Evolutionary conservation across 2,888 invertebrate species (phyloP), one percentile per base, ranked within the genome.

Genomic region (Azorinus chamasolen): DNA sequence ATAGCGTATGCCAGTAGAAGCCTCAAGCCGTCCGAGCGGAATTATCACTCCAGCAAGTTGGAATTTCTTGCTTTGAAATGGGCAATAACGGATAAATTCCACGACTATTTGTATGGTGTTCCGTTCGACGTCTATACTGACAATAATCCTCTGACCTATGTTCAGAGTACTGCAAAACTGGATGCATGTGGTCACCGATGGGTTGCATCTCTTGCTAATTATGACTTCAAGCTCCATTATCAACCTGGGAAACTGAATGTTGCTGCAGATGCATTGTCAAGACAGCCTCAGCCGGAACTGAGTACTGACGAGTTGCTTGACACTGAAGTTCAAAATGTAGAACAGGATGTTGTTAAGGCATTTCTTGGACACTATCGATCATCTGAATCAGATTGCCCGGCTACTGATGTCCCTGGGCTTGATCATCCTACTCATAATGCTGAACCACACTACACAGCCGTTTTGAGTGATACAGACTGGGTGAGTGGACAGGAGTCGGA

Each of bases 1-100:
- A 70, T 76, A 16, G 75, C 75, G 0, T 70, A 76, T 20, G 61
- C 65, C 54, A 70, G 64, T 37, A 64, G 65, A 27, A 22, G 65
- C 5, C 51, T 76, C 55, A 76, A 54, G n/a, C 3, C 4, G 1
- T 57, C 58, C 39, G 75, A 75, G 41, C 10, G 46, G 18, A 32
- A 54, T 5, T 76, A 76, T 20, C 71, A 65, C 48, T 43, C 62
- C 0, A 76, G 59, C 0, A 51, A 70, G 27, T 64, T 70, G 48
- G 69, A 75, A 39, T 25, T 75, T 20, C 53, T 75, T 8, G 75
- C 65, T 1, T 64, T 75, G 8, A 45, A 64, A 0, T 20, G 5
- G 0, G 64, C 59, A 5, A 14, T 61, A 3, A 64, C 70, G 6
- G 51, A 37, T 22, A 27, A 53, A 25, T 75, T 75, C 20, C 75